A percentile compares a stretch with the other conserved stretches of the same genome.
Conservation (phyloP, 2,113 vertebrate species). For the Coptodon rendalli region DNA sequence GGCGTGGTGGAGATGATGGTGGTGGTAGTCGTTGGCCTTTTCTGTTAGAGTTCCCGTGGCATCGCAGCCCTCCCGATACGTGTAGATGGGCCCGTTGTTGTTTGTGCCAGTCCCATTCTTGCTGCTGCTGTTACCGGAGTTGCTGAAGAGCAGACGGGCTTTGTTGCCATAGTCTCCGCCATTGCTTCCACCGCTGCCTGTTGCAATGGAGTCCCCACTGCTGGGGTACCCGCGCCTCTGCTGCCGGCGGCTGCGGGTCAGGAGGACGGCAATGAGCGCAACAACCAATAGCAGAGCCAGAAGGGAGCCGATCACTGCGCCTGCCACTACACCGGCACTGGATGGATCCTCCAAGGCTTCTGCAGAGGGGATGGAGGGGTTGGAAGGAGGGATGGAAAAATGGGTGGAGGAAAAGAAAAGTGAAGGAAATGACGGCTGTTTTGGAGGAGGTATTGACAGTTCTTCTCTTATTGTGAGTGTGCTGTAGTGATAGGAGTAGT, state of each 20-base stretch:
- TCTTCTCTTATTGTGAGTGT: conserved; percentile 34
- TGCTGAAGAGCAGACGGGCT: conserved; percentile 64
- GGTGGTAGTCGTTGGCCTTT: conserved; percentile 60
- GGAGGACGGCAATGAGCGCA: conserved; percentile 65
- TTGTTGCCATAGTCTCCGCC: conserved; percentile 74
- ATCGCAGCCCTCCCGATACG: conserved; percentile 68
- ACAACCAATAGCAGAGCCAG: conserved; percentile 77
- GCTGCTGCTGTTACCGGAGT: conserved; percentile 22
- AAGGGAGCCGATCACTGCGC: conserved; percentile 79
- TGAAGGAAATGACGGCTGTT: conserved; percentile 47
- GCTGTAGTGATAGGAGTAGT: conserved; percentile 15
- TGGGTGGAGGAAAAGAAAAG: conserved; percentile 54
- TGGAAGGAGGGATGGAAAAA: conserved; percentile 46
- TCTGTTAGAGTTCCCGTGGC: conserved; percentile 61
- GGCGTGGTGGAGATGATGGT: conserved; percentile 36
- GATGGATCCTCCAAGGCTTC: conserved; percentile 72
- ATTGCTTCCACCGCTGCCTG: conserved; percentile 51
- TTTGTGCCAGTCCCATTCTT: conserved; percentile 60
- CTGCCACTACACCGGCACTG: conserved; percentile 75
- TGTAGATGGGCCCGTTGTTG: conserved; percentile 72
- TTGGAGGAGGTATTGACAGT: conserved; percentile 24
- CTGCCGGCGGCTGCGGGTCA: conserved; percentile 68
- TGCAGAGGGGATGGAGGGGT: conserved; percentile 73
- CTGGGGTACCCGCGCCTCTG: conserved; percentile 47
- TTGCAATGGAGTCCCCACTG: conserved; percentile 42